A percentile compares a stretch with the other conserved stretches of the same genome.
These are phyloP conservation scores for Camponotus floridanus DNA, from an alignment of 1,140 invertebrate genomes.

Conservation along the genomic window DNA sequence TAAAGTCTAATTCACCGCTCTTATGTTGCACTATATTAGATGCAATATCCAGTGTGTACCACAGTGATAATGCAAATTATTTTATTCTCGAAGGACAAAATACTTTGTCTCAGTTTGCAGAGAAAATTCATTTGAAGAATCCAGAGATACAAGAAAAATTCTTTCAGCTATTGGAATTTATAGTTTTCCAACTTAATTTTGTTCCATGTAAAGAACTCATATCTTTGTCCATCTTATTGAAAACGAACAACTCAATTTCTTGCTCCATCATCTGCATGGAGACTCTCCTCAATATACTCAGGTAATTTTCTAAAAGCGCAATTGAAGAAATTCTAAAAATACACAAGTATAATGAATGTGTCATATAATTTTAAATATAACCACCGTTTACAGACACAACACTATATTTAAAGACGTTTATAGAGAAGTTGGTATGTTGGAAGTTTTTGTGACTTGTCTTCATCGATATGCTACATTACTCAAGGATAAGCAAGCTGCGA, in stretches of 20 bases:
- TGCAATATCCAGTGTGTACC: constrained; percentile 98
- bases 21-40: constrained; percentile 97
- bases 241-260: constrained; percentile 91
- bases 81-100: constrained; percentile 99
- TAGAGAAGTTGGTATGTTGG: constrained; percentile 98
- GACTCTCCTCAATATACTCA: constrained; percentile 95
- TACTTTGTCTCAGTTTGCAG: constrained; percentile 97
- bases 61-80: constrained; percentile 99
- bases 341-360: neutral
- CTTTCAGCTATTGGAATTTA: constrained; percentile 97
- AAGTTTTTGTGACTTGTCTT: constrained; percentile 98
- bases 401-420: constrained; percentile 98
- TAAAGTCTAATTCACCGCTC: constrained; percentile 94
- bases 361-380: constrained; percentile 4
- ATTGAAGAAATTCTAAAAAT: neutral
- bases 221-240: constrained; percentile 96
- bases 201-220: constrained; percentile 99
- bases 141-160: constrained; percentile 97
- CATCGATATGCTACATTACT: constrained; percentile 93
- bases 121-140: constrained; percentile 96
- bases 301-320: constrained; percentile 81
- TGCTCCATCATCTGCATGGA: constrained; percentile 96
- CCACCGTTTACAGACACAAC: constrained; percentile 90
- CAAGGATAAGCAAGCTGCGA: constrained; percentile 89
- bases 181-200: constrained; percentile 98